A percentile compares a stretch with the other conserved stretches of the same genome.
These are phyloP conservation scores for Cladorhizidae sp. DNA, from an alignment of 37 sponge, comb jelly and placozoan species.

Conservation along the genomic window DNA sequence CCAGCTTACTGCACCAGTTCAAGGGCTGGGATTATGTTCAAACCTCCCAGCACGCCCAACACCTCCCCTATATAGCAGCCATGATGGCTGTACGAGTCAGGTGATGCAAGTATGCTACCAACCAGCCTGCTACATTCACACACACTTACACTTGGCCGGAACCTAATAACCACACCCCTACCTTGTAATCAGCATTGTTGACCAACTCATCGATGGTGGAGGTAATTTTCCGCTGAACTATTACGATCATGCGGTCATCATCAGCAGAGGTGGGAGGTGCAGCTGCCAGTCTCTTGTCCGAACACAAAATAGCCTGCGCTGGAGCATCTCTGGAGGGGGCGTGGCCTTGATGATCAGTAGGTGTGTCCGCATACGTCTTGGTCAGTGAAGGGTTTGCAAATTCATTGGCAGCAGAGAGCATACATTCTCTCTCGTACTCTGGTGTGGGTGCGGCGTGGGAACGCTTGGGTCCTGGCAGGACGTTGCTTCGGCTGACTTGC, in stretches of 20 bases:
- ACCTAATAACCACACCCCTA: constrained; percentile 24
- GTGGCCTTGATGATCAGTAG: neutral
- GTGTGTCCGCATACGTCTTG: neutral
- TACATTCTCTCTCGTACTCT: neutral
- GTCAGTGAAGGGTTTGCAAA: too few relatives aligned
- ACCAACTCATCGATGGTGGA: constrained; percentile 56
- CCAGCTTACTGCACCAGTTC: too few relatives aligned
- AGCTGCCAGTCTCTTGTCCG: neutral
- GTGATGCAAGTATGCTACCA: too few relatives aligned
- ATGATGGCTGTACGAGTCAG: too few relatives aligned
- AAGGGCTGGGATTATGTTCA: too few relatives aligned
- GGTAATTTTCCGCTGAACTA: constrained; percentile 40
- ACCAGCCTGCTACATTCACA: too few relatives aligned
- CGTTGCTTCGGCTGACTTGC: too few relatives aligned
- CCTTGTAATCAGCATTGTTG: constrained; percentile 59
- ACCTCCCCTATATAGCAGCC: too few relatives aligned
- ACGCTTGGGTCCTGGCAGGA: neutral
- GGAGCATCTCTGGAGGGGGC: constrained; percentile 9
- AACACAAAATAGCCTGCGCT: neutral
- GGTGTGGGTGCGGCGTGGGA: constrained; percentile 3
- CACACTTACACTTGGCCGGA: too few relatives aligned
- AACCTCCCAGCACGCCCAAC: too few relatives aligned
- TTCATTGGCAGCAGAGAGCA: neutral
- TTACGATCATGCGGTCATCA: constrained; percentile 44
- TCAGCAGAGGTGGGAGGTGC: neutral